Conservation (phyloP, 2,888 invertebrate species). For the Notodonta dromedarius region DNA sequence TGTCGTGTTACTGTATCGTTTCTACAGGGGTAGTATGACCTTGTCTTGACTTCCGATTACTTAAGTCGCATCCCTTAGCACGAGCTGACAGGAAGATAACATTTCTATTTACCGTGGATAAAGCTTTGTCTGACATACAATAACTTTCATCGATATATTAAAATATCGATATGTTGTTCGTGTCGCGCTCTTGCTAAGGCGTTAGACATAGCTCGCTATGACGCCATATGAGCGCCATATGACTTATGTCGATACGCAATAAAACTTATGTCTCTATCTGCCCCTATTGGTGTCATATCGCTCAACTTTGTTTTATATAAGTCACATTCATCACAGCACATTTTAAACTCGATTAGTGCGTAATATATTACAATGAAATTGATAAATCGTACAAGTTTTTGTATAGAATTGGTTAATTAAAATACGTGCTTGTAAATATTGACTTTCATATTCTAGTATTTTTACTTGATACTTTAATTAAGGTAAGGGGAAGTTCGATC, state of each 20-base stretch:
- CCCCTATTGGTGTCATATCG: constrained; percentile 26
- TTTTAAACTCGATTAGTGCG: constrained; percentile 3
- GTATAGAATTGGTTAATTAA: constrained; percentile 2
- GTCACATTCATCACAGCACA: constrained; percentile 27
- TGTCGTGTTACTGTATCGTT: constrained; percentile 9
- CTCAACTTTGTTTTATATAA: constrained; percentile 14
- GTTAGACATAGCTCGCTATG: too few species aligned
- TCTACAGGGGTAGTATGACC: not conserved
- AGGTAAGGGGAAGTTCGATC: not conserved
- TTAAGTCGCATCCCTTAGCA: too few species aligned
- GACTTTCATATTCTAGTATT: not conserved
- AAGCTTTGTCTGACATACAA: too few species aligned
- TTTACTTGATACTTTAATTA: not conserved
- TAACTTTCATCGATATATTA: too few species aligned
- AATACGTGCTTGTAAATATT: constrained; percentile 7
- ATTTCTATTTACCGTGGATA: too few species aligned
- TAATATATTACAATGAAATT: not conserved
- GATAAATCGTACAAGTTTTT: constrained; percentile 2
- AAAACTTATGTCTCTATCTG: too few species aligned
- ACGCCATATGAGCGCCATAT: too few species aligned
- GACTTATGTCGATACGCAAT: too few species aligned
- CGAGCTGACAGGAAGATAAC: too few species aligned
- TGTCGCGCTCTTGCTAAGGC: too few species aligned
- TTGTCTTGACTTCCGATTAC: too few species aligned
- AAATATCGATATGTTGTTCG: too few species aligned